Base-by-base conservation (phyloP, 2,888 invertebrate genomes). In the Venusia cambrica region DNA sequence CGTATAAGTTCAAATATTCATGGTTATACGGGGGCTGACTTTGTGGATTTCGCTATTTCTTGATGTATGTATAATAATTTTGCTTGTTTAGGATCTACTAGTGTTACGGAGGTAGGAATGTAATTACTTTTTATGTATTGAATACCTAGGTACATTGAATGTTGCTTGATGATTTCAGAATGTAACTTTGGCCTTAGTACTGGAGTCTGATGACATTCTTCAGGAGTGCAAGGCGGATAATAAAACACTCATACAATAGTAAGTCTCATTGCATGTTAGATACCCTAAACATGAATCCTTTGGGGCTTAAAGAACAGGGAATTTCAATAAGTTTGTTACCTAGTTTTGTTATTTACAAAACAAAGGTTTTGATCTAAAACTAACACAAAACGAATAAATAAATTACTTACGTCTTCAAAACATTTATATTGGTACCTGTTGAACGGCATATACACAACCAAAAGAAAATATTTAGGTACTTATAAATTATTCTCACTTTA, bases 151-250 rank as follows among this genome's bases (percentile, higher is more conserved):
- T 42, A 42, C 38, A 28, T 30, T 28, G 44, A 42, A 48, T 48
- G 46, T 37, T 52, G 36, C 52, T 48, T 59, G n/a, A n/a, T 68
- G 62, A 61, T 90, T 90, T 38, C 81, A 98, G 97, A 94, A 96
- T 92, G 93, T 96, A 52, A 95, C 94, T 36, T 88, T 98, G 47
- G 91, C 92, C 65, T 96, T 97, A 78, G 90, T 98, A 51, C 90
- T 98, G 90, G 96, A 98, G 73, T 95, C 97, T 73, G 97, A 97
- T 71, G 97, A 97, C 81, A 94, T 98, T 67, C 90, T 98, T 55
- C 97, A 97, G 78, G 97, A 98, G 90, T 97, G 97, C 80, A 96
- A 96, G 87, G 93, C 93, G 51, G 96, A 95, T 74, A 97, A 97
- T 81, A 94, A 94, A 74, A 93, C 92, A 62, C 89, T 98, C 45